A percentile compares a stretch with the other conserved stretches of the same genome.
These are phyloP conservation scores for Cheilosia grossa DNA, from an alignment of 2,888 invertebrate genomes.

Conservation along the genomic window DNA sequence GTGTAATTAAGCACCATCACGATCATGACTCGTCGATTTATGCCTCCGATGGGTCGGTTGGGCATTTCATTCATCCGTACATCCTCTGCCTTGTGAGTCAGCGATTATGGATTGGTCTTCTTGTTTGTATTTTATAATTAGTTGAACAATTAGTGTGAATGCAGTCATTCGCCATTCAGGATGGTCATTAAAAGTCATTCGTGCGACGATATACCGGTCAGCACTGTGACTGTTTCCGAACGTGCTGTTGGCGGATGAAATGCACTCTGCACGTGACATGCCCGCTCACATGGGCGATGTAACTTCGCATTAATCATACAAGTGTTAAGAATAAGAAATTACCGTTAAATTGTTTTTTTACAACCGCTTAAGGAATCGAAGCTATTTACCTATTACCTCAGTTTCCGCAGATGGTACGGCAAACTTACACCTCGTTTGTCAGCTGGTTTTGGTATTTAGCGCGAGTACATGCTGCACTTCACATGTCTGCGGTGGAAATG, in stretches of 20 bases:
- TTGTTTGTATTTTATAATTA: conserved; percentile 24
- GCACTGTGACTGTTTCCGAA: not conserved
- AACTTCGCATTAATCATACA: not conserved
- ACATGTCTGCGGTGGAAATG: not conserved
- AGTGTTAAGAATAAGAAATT: conserved; percentile 14
- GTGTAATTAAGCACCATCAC: conserved; percentile 8
- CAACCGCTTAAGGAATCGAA: conserved; percentile 13
- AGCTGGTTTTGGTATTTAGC: conserved; percentile 16
- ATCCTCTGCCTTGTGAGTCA: conserved; percentile 1
- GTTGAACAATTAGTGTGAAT: conserved; percentile 27
- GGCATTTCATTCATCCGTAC: conserved; percentile 6
- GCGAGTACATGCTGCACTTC: conserved; percentile 9
- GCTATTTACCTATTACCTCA: conserved; percentile 34
- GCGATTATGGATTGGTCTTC: conserved; percentile 8
- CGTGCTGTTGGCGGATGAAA: not conserved
- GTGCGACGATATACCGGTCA: conserved; percentile 5
- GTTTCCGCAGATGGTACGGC: conserved; percentile 16
- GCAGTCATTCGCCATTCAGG: conserved; percentile 21
- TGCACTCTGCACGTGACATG: not conserved
- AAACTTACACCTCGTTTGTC: not conserved
- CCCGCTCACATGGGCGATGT: not conserved
- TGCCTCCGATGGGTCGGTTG: not conserved
- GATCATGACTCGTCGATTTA: conserved; percentile 18
- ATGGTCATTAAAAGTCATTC: conserved; percentile 5
- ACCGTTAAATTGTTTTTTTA: conserved; percentile 17